A percentile compares a stretch with the other conserved stretches of the same genome.
Conservation (phyloP, 2,797 vertebrate genomes). For the Sternarchorhynchus goeldii region DNA sequence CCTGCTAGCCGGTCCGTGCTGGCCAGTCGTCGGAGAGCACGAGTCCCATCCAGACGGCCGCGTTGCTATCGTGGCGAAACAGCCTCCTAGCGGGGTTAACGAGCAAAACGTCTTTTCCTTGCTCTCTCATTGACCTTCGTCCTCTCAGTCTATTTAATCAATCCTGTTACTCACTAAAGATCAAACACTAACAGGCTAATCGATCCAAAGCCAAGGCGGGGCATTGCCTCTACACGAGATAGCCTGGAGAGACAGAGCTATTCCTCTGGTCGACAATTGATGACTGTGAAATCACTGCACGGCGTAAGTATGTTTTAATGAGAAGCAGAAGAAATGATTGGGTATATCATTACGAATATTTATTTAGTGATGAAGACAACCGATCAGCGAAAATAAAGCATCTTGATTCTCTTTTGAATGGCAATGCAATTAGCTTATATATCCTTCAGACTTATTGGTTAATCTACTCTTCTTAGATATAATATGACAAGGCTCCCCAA, state of each 20-base stretch:
- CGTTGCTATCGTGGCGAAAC: too few species aligned
- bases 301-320: too few species aligned
- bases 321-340: too few species aligned
- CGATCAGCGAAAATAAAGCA: background rate
- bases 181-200: constrained; percentile 31
- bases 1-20: too few species aligned
- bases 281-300: too few species aligned
- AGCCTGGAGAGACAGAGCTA: too few species aligned
- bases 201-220: constrained; percentile 14
- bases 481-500: constrained; percentile 22
- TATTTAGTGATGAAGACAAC: background rate
- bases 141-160: constrained; percentile 36
- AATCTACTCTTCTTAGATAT: constrained; percentile 20
- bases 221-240: constrained; percentile 8
- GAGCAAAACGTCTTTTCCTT: too few species aligned
- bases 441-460: background rate
- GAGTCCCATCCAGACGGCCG: too few species aligned
- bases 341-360: background rate
- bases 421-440: background rate
- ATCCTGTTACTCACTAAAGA: constrained; percentile 28
- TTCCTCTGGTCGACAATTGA: too few species aligned
- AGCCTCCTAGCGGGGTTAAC: too few species aligned
- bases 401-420: background rate
- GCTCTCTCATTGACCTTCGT: constrained; percentile 25
- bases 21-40: too few species aligned